Evolutionary conservation across 2,797 vertebrate genomes (phyloP).

Genomic region (Myoxocephalus aenaeus): DNA sequence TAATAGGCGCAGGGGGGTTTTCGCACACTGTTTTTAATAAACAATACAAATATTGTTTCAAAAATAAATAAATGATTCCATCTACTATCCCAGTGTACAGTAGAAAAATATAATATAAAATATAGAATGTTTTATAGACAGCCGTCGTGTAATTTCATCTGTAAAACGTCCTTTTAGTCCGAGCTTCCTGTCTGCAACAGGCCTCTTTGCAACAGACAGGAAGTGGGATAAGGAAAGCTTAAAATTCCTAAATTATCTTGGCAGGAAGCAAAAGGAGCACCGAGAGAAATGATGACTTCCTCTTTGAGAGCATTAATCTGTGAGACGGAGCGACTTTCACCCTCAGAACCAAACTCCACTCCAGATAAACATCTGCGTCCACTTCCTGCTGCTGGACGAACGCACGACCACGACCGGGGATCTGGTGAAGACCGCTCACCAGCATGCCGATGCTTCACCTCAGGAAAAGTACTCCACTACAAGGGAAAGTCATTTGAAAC

Average conservation of each 20-base stretch:
- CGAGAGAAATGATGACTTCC: slow-evolving; percentile 50
- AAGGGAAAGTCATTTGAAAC: background rate
- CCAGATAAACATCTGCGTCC: slow-evolving; percentile 15
- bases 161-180: slow-evolving; percentile 4
- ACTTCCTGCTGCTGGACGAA: slow-evolving; percentile 6
- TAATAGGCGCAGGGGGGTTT: too few relatives aligned
- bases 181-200: slow-evolving; percentile 15
- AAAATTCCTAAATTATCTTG: slow-evolving; percentile 36
- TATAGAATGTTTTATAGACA: too few relatives aligned
- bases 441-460: background rate
- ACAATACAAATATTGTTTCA: too few relatives aligned
- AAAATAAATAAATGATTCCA: too few relatives aligned
- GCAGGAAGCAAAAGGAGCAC: slow-evolving; percentile 40
- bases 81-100: too few relatives aligned
- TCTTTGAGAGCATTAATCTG: slow-evolving; percentile 3
- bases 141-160: background rate
- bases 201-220: slow-evolving; percentile 31
- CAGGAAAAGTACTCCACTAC: background rate
- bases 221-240: slow-evolving; percentile 35
- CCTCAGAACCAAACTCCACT: background rate
- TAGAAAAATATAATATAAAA: too few relatives aligned
- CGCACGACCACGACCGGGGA: background rate
- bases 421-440: background rate
- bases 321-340: background rate
- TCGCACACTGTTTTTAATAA: too few relatives aligned